A percentile compares a stretch with the other conserved stretches of the same genome.
Evolutionary conservation across 2,113 vertebrate species (phyloP).

Genomic region (Pseudopodoces humilis): DNA sequence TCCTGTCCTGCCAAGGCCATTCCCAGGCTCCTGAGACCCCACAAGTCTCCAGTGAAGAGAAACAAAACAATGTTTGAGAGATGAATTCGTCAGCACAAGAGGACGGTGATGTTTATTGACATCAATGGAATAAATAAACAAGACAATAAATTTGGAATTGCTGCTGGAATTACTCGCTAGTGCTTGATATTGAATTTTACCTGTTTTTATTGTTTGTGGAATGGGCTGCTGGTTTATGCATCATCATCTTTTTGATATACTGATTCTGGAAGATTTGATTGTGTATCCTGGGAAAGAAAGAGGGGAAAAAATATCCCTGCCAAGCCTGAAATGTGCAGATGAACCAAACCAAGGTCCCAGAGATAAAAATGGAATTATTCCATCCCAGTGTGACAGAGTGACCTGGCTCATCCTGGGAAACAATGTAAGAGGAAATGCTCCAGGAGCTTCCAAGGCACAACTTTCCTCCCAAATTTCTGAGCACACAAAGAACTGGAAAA

Average conservation of each 20-base stretch:
- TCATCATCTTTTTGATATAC: constrained; percentile 12
- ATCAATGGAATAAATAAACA: constrained; percentile 44
- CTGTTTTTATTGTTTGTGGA: constrained; percentile 44
- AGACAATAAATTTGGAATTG: constrained; percentile 41
- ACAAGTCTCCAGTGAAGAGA: background rate
- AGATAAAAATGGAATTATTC: background rate
- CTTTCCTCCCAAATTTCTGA: background rate
- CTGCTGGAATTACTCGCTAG: constrained; percentile 33
- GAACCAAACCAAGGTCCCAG: background rate
- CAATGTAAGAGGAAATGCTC: background rate
- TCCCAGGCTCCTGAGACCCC: background rate
- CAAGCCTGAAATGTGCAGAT: background rate
- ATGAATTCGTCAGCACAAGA: background rate
- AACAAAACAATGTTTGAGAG: background rate
- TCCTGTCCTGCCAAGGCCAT: background rate
- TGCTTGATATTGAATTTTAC: constrained; percentile 37
- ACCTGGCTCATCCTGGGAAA: background rate
- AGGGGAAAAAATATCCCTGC: background rate
- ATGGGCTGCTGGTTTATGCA: constrained; percentile 26
- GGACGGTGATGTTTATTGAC: background rate
- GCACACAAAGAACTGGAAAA: background rate
- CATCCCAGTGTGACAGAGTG: background rate
- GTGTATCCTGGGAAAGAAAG: background rate
- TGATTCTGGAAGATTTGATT: background rate
- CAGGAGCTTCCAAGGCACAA: background rate